phyloP scores from a whole-genome alignment of 2,888 invertebrate species.

The Standfussiana lucernea region DNA sequence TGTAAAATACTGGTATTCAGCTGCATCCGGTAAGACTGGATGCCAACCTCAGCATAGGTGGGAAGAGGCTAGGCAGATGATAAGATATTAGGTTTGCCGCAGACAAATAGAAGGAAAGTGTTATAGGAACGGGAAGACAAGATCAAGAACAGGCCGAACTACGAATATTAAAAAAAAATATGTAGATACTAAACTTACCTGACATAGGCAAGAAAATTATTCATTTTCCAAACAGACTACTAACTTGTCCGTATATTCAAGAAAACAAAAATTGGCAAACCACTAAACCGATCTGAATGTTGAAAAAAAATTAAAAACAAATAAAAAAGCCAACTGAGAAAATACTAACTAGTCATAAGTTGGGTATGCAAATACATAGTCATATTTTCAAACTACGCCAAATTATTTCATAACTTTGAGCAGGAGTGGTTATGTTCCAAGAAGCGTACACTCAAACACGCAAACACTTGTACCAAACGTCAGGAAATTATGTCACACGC shows the following conservation, averaged over 20 bases:
- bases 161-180: too few relatives aligned
- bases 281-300: too few relatives aligned
- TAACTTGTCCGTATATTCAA: not conserved
- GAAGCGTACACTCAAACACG: slow-evolving; percentile 67
- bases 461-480: slow-evolving; percentile 63
- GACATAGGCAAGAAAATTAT: not conserved
- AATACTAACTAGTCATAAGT: not conserved
- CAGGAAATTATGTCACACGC: slow-evolving; percentile 49
- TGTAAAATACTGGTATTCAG: too few relatives aligned
- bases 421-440: slow-evolving; percentile 49
- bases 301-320: not conserved
- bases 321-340: not conserved
- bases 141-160: not conserved
- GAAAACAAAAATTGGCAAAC: not conserved
- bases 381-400: slow-evolving; percentile 61
- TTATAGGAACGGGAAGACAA: not conserved
- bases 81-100: not conserved
- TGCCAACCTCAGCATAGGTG: too few relatives aligned
- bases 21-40: too few relatives aligned
- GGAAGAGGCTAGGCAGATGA: too few relatives aligned
- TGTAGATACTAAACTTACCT: not conserved
- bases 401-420: slow-evolving; percentile 60
- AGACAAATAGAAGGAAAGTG: not conserved
- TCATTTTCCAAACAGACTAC: not conserved
- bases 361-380: not conserved